Base-by-base conservation (phyloP, 2,888 invertebrate species). In the Cephus sareptanus region DNA sequence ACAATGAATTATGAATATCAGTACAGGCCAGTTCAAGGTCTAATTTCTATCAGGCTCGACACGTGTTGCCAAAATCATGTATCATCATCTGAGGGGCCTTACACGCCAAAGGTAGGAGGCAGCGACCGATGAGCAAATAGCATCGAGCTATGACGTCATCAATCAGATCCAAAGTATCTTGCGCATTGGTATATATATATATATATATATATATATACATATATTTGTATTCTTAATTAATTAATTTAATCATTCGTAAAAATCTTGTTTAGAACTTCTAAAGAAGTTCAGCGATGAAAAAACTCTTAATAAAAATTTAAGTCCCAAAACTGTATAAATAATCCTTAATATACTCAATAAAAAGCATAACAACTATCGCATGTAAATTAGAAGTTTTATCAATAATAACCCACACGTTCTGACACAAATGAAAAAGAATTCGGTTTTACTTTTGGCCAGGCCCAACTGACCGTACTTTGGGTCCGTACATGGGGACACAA, bases 371-470 rank as follows among this genome's bases (percentile, higher is more conserved):
- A 56, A 23, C 23, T 23, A 9, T 15, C 23, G 2, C 56, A 23
- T 9, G 56, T 56, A 23, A 23, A 23, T 56, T 2, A 1, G 9
- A 56, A 23, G 23, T 23, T 56, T 56, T 56, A 56, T 56, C 56
- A 56, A 23, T 56, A 56, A 56, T 56, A 9, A 23, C 56, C 56
- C 56, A 56, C 23, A 6, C 56, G 23, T 9, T 56, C 23, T 56
- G 56, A 56, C 56, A 23, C 56, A 9, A 71, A 34, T 71, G 90
- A 90, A 90, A 90, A 89, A 87, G 90, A 90, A 90, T 90, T 90
- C 89, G 85, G 90, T 90, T 90, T 90, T 90, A 90, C 90, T 90
- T 90, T 90, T 89, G 87, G 86, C 83, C 79, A 83, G 79, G 81
- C 81, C 83, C 71, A 13, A 31, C n/a, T 33, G 71, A 71, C 31